Conservation (phyloP, 2,113 vertebrate genomes). For the Chloroceryle aenea region DNA sequence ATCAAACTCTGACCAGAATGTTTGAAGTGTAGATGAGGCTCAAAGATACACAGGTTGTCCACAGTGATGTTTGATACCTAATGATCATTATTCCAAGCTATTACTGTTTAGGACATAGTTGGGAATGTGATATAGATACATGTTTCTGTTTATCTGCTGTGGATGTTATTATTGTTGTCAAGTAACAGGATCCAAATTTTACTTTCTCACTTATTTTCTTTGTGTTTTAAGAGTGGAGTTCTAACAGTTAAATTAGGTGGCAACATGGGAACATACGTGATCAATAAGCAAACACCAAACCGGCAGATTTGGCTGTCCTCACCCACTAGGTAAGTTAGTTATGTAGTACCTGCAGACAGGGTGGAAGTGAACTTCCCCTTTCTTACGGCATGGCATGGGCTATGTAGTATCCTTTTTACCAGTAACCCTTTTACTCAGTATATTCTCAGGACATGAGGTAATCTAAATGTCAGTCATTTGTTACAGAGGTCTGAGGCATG, state of each 20-base stretch:
- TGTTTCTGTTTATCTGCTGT: not conserved
- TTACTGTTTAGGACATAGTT: not conserved
- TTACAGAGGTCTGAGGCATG: not conserved
- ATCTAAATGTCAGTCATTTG: not conserved
- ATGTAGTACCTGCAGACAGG: not conserved
- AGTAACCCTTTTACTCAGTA: not conserved
- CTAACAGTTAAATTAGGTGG: conserved; percentile 89
- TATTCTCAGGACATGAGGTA: not conserved
- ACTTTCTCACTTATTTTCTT: not conserved
- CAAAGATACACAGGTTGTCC: not conserved
- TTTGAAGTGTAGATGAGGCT: not conserved
- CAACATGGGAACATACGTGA: conserved; percentile 91
- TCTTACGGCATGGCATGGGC: accelerated
- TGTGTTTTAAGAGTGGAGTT: conserved; percentile 85
- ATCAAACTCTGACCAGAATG: not conserved
- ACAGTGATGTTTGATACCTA: not conserved
- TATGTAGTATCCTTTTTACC: not conserved
- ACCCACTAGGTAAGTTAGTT: conserved; percentile 84
- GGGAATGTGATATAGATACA: not conserved
- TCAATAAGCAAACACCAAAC: conserved; percentile 98
- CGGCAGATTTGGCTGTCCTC: conserved; percentile 96
- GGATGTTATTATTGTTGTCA: not conserved
- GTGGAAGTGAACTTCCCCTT: not conserved
- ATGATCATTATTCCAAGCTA: not conserved
- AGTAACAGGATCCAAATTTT: not conserved